Evolutionary conservation across 2,797 vertebrate genomes (phyloP).

Genomic region (Orestias chungarensis): DNA sequence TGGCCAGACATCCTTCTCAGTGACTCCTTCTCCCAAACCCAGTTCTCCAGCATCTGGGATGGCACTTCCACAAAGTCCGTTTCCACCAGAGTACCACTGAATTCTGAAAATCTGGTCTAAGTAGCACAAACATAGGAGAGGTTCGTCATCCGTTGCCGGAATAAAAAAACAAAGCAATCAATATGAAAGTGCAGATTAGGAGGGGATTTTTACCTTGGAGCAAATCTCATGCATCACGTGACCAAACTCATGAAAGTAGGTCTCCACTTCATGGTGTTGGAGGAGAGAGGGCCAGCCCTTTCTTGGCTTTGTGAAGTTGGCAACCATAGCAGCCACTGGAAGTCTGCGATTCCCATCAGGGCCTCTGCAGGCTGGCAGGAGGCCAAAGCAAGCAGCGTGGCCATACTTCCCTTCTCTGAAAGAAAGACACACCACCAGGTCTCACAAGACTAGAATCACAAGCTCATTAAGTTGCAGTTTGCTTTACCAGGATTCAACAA

Average conservation of each 20-base stretch:
- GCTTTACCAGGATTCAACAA: neutral
- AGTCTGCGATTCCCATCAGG: slow-evolving; percentile 86
- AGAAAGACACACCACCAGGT: slow-evolving; percentile 4
- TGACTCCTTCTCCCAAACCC: slow-evolving; percentile 94
- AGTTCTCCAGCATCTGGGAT: slow-evolving; percentile 97
- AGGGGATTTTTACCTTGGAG: slow-evolving; percentile 82
- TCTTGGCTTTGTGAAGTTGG: slow-evolving; percentile 88
- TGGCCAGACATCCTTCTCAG: slow-evolving; percentile 90
- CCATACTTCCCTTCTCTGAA: slow-evolving; percentile 94
- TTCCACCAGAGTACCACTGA: slow-evolving; percentile 94
- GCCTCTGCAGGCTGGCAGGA: slow-evolving; percentile 88
- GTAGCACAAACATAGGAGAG: neutral
- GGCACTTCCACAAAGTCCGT: slow-evolving; percentile 96
- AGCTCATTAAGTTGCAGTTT: neutral
- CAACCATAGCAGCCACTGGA: slow-evolving; percentile 91
- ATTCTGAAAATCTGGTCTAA: slow-evolving; percentile 90
- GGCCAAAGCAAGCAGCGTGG: slow-evolving; percentile 93
- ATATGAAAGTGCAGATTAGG: neutral
- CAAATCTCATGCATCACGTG: slow-evolving; percentile 97
- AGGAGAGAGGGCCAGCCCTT: slow-evolving; percentile 84
- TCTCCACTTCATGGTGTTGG: slow-evolving; percentile 93
- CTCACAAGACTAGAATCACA: slow-evolving; percentile 1
- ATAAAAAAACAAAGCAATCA: neutral
- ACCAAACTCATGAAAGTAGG: slow-evolving; percentile 96
- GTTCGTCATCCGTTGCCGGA: neutral